Evolutionary conservation across 2,797 vertebrate genomes (phyloP), one percentile per base, ranked within the genome.

Genomic region (Podarcis siculus): DNA sequence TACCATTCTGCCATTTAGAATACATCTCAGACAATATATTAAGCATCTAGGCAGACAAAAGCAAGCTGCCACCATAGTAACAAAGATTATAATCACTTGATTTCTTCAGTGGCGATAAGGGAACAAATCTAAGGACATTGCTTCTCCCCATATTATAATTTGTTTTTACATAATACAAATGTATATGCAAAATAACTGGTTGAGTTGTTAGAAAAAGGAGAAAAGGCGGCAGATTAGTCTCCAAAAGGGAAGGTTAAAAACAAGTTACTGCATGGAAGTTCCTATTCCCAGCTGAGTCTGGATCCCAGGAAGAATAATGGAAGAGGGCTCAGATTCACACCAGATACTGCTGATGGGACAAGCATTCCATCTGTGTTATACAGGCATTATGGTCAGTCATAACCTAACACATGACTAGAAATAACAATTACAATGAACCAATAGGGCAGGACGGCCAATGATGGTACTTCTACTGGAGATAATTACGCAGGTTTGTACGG

Each of bases 11-110:
- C 12, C 66, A 88, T 83, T 12, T 89, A 82, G 76, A 45, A 76
- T 64, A 37, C 32, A 8, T 69, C 66, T 71, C 64, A 86, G 64
- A 66, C n/a, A 82, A 76, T 71, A 76, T 79, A 86, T 89, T 86
- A 89, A 27, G 72, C 35, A 86, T 89, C 27, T 1, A 69, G 71
- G 79, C 78, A 85, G 67, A 71, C 23, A 85, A 83, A 77, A 45
- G 71, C 32, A 35, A 37, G 78, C 9, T 1, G 81, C 88, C 32
- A 61, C 42, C 86, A 82, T 1, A 82, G 87, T 58, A 82, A 89
- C 71, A 9, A 21, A 1, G 61, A 86, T 85, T 5, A 27, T 69
- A 72, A n/a, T 35, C 9, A 67, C 30, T 45, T 64, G n/a, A 25
- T 82, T 66, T 61, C 8, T 55, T 27, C 0, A 8, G 23, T 15